These are phyloP conservation scores for Toxotes chatareus DNA, from an alignment of 2,113 vertebrate genomes.

Conservation along the genomic window DNA sequence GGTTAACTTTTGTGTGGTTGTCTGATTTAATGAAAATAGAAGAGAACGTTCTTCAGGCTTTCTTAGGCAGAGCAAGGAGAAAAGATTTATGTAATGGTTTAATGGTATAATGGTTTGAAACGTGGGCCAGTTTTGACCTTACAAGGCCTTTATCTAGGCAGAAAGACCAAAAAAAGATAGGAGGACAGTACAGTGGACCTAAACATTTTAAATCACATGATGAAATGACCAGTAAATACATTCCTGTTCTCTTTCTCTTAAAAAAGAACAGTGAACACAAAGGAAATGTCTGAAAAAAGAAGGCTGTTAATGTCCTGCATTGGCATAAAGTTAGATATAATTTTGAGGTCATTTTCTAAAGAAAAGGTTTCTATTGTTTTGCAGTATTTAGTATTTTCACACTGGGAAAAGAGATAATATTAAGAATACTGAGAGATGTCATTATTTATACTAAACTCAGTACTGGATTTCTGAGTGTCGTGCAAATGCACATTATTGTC, in stretches of 20 bases:
- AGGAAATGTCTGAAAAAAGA: too few species aligned
- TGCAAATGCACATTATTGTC: not conserved
- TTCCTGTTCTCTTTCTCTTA: too few species aligned
- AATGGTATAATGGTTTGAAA: not conserved
- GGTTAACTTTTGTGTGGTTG: conserved; percentile 31
- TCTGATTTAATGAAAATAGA: conserved; percentile 27
- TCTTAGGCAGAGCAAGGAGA: not conserved
- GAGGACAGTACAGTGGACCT: too few species aligned
- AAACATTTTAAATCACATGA: too few species aligned
- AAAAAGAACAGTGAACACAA: too few species aligned
- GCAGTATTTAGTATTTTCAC: not conserved
- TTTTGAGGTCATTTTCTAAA: too few species aligned
- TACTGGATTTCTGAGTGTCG: not conserved
- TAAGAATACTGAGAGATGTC: not conserved
- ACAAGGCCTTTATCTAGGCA: not conserved
- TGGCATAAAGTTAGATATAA: too few species aligned
- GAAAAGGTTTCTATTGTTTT: too few species aligned
- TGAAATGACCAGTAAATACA: too few species aligned
- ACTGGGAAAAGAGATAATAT: not conserved
- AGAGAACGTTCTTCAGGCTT: conserved; percentile 23
- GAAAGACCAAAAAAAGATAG: not conserved
- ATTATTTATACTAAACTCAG: not conserved
- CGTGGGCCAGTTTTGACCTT: not conserved
- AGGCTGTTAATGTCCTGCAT: too few species aligned
- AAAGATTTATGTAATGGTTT: not conserved